A percentile compares a stretch with the other conserved stretches of the same genome.
Evolutionary conservation across 1,140 invertebrate species (phyloP).

Genomic region (Penaeus chinensis): DNA sequence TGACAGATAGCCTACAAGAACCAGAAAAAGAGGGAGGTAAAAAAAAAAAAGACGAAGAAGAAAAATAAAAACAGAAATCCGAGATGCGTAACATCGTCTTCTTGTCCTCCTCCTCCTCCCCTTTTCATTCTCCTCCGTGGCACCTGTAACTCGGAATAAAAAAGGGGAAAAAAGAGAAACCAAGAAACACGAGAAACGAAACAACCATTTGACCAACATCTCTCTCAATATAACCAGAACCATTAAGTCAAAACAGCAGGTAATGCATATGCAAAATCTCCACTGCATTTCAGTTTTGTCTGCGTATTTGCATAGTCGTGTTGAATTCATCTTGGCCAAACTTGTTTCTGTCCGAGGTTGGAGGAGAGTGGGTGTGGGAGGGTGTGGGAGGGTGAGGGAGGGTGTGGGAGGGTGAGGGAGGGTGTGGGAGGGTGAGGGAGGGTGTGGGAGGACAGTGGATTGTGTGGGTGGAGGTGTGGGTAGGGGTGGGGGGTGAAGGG

Average conservation of each 20-base stretch:
- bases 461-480: not conserved
- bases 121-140: too few relatives aligned
- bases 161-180: too few relatives aligned
- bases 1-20: too few relatives aligned
- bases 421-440: not conserved
- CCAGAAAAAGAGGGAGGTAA: too few relatives aligned
- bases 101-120: too few relatives aligned
- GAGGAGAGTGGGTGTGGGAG: not conserved
- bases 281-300: constrained; percentile 7
- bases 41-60: too few relatives aligned
- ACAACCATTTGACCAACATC: not conserved
- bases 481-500: not conserved
- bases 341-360: constrained; percentile 7
- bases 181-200: too few relatives aligned
- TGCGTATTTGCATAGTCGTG: constrained; percentile 25
- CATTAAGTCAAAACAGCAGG: constrained; percentile 16
- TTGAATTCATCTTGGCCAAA: constrained; percentile 23
- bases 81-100: too few relatives aligned
- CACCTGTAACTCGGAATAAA: too few relatives aligned
- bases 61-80: too few relatives aligned
- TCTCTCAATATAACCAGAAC: not conserved
- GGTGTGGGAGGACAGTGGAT: not conserved
- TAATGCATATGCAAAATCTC: constrained; percentile 12
- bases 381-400: not conserved
- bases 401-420: not conserved